phyloP scores from a whole-genome alignment of 2,797 vertebrate species.

The Chelon labrosus region DNA sequence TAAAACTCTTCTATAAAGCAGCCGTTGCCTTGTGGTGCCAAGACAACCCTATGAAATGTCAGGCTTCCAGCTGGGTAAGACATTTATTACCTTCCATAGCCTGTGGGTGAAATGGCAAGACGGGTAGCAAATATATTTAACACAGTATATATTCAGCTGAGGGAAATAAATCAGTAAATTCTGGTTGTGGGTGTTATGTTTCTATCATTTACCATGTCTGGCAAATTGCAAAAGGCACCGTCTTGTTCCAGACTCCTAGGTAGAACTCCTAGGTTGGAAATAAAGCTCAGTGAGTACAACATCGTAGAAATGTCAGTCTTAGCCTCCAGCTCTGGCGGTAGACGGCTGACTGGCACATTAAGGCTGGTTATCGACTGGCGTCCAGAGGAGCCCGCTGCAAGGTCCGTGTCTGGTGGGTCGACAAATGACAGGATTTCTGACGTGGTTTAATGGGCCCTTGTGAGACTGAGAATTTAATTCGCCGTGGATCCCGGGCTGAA shows the following conservation, averaged over 20 bases:
- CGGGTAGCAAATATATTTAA: slow-evolving; percentile 10
- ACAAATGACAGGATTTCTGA: slow-evolving; percentile 45
- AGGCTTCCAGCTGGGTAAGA: slow-evolving; percentile 26
- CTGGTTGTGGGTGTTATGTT: slow-evolving; percentile 6
- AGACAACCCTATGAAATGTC: slow-evolving; percentile 27
- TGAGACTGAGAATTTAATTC: slow-evolving; percentile 46
- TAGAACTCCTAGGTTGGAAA: slow-evolving; percentile 12
- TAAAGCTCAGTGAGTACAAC: slow-evolving; percentile 9
- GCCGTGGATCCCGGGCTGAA: slow-evolving; percentile 20
- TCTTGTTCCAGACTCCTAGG: no score
- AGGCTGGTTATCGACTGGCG: slow-evolving; percentile 32
- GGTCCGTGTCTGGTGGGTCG: slow-evolving; percentile 34
- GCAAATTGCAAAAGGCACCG: no score
- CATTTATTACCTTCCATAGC: slow-evolving; percentile 35
- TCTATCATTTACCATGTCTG: background rate
- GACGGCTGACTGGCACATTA: slow-evolving; percentile 51
- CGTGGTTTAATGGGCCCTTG: slow-evolving; percentile 37
- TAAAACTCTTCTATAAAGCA: slow-evolving; percentile 36
- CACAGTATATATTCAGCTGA: background rate
- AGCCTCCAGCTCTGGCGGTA: slow-evolving; percentile 45
- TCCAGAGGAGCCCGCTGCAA: slow-evolving; percentile 26
- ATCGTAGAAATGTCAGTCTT: slow-evolving; percentile 60
- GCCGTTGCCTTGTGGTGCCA: slow-evolving; percentile 13
- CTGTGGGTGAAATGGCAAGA: slow-evolving; percentile 5
- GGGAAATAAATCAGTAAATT: slow-evolving; percentile 1